phyloP scores from a whole-genome alignment of 2,797 vertebrate species.

The Alfaro cultratus region DNA sequence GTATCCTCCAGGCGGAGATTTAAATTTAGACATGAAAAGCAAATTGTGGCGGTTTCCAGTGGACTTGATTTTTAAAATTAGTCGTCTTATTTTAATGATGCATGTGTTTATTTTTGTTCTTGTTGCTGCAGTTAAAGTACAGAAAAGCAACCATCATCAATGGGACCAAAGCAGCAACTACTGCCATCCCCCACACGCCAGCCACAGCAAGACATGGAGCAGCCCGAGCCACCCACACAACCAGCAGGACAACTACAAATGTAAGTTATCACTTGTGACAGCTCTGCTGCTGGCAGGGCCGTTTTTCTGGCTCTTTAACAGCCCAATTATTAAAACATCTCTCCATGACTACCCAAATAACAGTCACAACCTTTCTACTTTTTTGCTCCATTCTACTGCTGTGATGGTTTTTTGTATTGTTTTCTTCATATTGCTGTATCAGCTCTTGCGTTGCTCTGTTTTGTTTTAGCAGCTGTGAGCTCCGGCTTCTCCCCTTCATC shows the following conservation, averaged over 20 bases:
- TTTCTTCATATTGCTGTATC: neutral
- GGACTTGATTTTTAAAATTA: slow-evolving; percentile 30
- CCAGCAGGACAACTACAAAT: slow-evolving; percentile 91
- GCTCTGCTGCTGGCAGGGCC: slow-evolving; percentile 65
- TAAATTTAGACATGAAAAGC: slow-evolving; percentile 61
- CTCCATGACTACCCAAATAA: slow-evolving; percentile 31
- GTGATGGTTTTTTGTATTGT: neutral
- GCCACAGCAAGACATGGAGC: slow-evolving; percentile 91
- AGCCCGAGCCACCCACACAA: slow-evolving; percentile 84
- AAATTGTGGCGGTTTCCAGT: slow-evolving; percentile 49
- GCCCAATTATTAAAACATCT: slow-evolving; percentile 45
- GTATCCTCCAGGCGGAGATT: slow-evolving; percentile 47
- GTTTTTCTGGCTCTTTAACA: slow-evolving; percentile 53
- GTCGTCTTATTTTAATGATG: slow-evolving; percentile 19
- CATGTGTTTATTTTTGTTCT: slow-evolving; percentile 20
- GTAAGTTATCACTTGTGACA: slow-evolving; percentile 82
- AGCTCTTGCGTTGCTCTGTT: slow-evolving; percentile 28
- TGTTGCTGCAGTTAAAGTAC: slow-evolving; percentile 87
- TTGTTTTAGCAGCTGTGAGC: slow-evolving; percentile 86
- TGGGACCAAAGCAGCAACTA: slow-evolving; percentile 92
- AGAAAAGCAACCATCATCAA: slow-evolving; percentile 91
- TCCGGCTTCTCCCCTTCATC: slow-evolving; percentile 91
- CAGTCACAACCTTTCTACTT: slow-evolving; percentile 13
- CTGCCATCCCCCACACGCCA: slow-evolving; percentile 86
- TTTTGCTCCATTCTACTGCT: slow-evolving; percentile 17